These are phyloP conservation scores for Globia sparganii DNA, from an alignment of 2,888 invertebrate species.

Conservation along the genomic window DNA sequence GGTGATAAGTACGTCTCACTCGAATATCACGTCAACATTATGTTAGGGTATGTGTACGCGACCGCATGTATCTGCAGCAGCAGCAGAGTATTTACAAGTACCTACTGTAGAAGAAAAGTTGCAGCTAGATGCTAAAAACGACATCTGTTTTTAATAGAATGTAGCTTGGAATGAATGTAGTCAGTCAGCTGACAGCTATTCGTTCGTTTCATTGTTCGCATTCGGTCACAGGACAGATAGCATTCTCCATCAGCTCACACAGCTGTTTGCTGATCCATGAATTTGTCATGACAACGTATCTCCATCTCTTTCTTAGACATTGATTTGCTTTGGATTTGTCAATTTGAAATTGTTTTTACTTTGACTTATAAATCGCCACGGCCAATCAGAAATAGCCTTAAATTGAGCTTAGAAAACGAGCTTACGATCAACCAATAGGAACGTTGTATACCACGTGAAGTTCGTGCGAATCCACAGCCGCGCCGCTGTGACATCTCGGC, in stretches of 20 bases:
- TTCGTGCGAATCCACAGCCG: constrained; percentile 72
- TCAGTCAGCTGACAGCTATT: constrained; percentile 69
- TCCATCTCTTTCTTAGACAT: constrained; percentile 72
- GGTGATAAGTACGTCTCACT: neutral
- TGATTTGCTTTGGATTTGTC: constrained; percentile 13
- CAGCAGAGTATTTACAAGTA: too few species aligned
- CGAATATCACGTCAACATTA: neutral
- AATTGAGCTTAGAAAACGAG: constrained; percentile 61
- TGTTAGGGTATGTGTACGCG: neutral
- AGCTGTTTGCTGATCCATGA: constrained; percentile 67
- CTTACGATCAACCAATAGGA: constrained; percentile 73
- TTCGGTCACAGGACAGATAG: neutral
- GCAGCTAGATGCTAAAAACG: neutral
- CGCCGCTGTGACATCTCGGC: constrained; percentile 70
- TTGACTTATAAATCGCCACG: constrained; percentile 21
- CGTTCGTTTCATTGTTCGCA: constrained; percentile 19
- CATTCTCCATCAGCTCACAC: constrained; percentile 44
- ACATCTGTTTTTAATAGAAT: neutral
- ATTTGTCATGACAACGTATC: constrained; percentile 26
- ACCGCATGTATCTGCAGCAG: neutral
- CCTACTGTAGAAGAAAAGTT: neutral
- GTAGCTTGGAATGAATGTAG: too few species aligned
- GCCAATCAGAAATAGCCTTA: constrained; percentile 73
- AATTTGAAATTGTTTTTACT: constrained; percentile 34
- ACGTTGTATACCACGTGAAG: constrained; percentile 73